Base-by-base conservation (phyloP, 2,888 invertebrate species). In the Brachypalpus laphriformis region DNA sequence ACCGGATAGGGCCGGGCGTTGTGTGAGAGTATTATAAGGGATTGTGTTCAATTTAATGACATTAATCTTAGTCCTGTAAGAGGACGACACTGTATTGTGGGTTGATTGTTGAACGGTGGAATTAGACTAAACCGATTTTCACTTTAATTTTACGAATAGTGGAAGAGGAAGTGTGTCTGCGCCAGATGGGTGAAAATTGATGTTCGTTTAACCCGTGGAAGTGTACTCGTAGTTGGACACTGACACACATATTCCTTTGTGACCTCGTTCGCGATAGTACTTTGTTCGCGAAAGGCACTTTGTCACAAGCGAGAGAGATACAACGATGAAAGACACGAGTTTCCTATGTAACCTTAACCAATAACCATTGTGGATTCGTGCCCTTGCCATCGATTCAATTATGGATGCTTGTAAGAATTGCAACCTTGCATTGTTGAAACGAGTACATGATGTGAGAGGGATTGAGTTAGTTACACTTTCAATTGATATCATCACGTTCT, bases 1-100 rank as follows among this genome's bases (percentile, higher is more conserved):
- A 40, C 72, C 22, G 45, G 51, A 51, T 51, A 34, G 63, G 54
- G 14, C 42, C 47, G 14, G 28, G 28, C 28, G 28, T 28, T 7
- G 28, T 7, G 1, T 28, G 28, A 28, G 9, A 25, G 75, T 71
- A 71, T 81, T 85, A 76, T 40, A 61, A 71, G 81, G 65, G 71
- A 75, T 85, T 85, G 85, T 71, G 85, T 71, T 81, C 76, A 81
- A 85, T 85, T 85, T 85, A 85, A 85, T 81, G 81, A 76, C 75
- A 85, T 85, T 81, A 76, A 85, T 85, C 81, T 57, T 42, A 66
- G 81, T 85, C 76, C 75, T 66, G 76, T 54, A 57, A 49, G 18
- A 54, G 37, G 49, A 11, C 18, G 59, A 20, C 18, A 31, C n/a
- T 16, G 45, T 34, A n/a, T 25, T 75, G 57, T 49, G 75, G 75